A percentile compares a stretch with the other conserved stretches of the same genome.
phyloP scores from a whole-genome alignment of 2,797 vertebrate species.

The Pangasius djambal region DNA sequence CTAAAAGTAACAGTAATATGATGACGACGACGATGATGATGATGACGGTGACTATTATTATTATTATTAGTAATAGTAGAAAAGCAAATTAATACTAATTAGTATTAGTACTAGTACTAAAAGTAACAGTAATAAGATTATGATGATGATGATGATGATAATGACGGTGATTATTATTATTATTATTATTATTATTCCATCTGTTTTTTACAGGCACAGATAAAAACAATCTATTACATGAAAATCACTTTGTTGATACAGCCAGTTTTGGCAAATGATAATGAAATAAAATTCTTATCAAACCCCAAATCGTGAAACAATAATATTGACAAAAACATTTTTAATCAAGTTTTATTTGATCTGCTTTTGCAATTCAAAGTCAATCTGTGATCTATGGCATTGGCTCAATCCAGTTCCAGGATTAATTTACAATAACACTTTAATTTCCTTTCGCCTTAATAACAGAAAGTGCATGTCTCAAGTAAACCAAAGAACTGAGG shows the following conservation, averaged over 20 bases:
- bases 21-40: background rate
- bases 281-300: background rate
- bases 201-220: background rate
- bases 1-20: background rate
- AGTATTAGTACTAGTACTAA: background rate
- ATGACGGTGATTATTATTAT: background rate
- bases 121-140: no score
- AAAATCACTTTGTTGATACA: background rate
- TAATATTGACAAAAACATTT: background rate
- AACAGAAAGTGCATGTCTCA: conserved; percentile 19
- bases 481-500: conserved; percentile 10
- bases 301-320: background rate
- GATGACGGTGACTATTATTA: background rate
- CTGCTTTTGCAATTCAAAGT: conserved; percentile 16
- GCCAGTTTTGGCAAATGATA: background rate
- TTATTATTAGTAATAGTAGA: background rate
- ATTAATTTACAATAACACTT: background rate
- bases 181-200: background rate
- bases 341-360: conserved; percentile 20
- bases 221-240: background rate
- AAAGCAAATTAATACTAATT: background rate
- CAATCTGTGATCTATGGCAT: background rate
- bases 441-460: background rate
- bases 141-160: no score
- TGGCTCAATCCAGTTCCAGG: conserved; percentile 16